Evolutionary conservation across 2,888 invertebrate genomes (phyloP).

Genomic region (Polyommatus iphigenia): DNA sequence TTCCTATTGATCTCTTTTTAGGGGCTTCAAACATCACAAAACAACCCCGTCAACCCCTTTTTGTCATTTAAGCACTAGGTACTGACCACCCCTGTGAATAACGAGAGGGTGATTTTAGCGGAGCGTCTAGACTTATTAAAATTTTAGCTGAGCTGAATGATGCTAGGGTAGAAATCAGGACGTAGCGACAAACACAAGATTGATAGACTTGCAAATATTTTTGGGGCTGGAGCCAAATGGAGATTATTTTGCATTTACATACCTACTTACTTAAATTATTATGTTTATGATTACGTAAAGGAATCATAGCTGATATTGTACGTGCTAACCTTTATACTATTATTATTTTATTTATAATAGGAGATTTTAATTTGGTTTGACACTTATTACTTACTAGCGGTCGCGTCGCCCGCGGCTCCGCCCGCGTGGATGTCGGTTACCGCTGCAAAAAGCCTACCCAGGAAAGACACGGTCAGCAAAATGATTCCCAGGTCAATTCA

Average conservation of each 20-base stretch:
- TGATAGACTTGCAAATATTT: neutral
- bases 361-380: no score
- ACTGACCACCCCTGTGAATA: constrained; percentile 27
- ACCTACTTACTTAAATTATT: no score
- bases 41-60: neutral
- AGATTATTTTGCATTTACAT: neutral
- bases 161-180: neutral
- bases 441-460: no score
- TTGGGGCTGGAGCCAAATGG: neutral
- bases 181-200: neutral
- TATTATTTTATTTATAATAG: no score
- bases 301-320: no score
- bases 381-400: no score
- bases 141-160: constrained; percentile 19
- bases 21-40: constrained; percentile 16
- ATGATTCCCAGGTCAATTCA: no score
- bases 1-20: neutral
- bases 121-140: constrained; percentile 30
- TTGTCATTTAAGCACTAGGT: constrained; percentile 8
- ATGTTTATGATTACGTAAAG: no score
- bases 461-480: no score
- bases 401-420: no score
- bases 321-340: no score
- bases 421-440: no score
- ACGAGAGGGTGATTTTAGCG: constrained; percentile 22